phyloP scores from a whole-genome alignment of 2,888 invertebrate species.

The Ceraclea dissimilis region DNA sequence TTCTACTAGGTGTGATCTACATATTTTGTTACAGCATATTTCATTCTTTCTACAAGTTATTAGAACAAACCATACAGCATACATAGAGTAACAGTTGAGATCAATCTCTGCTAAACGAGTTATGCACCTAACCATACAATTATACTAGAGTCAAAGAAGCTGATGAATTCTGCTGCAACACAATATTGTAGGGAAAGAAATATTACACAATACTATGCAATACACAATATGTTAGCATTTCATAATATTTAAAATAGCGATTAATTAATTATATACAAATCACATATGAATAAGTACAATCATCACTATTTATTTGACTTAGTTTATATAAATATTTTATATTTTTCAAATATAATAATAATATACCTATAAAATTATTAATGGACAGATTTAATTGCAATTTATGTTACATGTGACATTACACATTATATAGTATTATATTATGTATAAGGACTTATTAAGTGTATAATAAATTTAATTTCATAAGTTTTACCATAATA shows the following conservation, averaged over 20 bases:
- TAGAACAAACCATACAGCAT: no score
- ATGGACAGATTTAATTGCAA: conserved; percentile 27
- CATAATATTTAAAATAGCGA: conserved; percentile 14
- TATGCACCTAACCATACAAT: no score
- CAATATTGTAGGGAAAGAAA: conserved; percentile 1
- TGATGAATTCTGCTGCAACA: no score
- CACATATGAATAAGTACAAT: conserved; percentile 20
- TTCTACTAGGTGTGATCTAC: no score
- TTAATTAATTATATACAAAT: conserved; percentile 22
- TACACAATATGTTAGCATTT: not conserved
- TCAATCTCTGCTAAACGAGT: no score
- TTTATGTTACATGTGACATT: conserved; percentile 25
- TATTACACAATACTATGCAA: not conserved
- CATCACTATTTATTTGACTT: not conserved
- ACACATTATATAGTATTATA: conserved; percentile 2
- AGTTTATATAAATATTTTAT: not conserved
- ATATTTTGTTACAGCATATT: no score
- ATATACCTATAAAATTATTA: conserved; percentile 22
- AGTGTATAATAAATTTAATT: conserved; percentile 18
- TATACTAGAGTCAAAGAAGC: no score
- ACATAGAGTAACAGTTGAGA: no score
- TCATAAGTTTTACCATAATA: conserved; percentile 21
- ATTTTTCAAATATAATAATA: not conserved
- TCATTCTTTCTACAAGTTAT: no score
- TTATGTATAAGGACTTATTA: conserved; percentile 20